phyloP scores from a whole-genome alignment of 2,888 invertebrate species.

The Drosophila falleni region DNA sequence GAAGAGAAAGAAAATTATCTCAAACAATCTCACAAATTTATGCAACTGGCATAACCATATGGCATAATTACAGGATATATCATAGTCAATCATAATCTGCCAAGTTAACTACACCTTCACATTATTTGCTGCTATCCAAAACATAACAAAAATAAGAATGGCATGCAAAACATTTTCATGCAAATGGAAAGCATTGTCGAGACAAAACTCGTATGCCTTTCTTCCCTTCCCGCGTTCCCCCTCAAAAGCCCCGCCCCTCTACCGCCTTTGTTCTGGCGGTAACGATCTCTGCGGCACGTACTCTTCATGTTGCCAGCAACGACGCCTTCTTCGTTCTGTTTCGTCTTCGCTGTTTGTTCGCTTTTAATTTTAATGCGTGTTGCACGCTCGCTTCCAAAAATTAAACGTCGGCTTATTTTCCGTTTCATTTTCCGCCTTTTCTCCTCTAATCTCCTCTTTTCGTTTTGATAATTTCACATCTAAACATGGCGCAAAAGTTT shows the following conservation, averaged over 20 bases:
- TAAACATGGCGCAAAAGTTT: constrained; percentile 64
- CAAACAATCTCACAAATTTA: no score
- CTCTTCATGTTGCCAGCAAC: constrained; percentile 31
- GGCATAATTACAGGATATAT: constrained; percentile 31
- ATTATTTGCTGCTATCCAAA: constrained; percentile 8
- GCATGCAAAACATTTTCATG: constrained; percentile 69
- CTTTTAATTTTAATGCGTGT: constrained; percentile 81
- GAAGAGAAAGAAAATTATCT: not conserved
- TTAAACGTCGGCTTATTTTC: constrained; percentile 79
- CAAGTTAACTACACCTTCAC: not conserved
- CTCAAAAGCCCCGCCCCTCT: not conserved
- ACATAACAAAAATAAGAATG: constrained; percentile 31
- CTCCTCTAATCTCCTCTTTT: not conserved
- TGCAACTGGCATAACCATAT: no score
- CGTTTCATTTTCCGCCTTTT: constrained; percentile 27
- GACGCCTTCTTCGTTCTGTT: constrained; percentile 41
- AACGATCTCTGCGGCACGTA: constrained; percentile 50
- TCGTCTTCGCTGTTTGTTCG: constrained; percentile 46
- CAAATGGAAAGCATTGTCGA: constrained; percentile 73
- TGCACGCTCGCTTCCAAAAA: constrained; percentile 76
- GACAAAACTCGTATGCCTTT: constrained; percentile 22
- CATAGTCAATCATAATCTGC: not conserved
- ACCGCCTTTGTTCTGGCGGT: not conserved
- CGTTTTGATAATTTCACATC: constrained; percentile 65
- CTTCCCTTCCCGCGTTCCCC: not conserved